Percentiles rank a stretch among this genome's conserved stretches.
Evolutionary conservation across 2,888 invertebrate species (phyloP).

Genomic region (Cephus rjabovi): DNA sequence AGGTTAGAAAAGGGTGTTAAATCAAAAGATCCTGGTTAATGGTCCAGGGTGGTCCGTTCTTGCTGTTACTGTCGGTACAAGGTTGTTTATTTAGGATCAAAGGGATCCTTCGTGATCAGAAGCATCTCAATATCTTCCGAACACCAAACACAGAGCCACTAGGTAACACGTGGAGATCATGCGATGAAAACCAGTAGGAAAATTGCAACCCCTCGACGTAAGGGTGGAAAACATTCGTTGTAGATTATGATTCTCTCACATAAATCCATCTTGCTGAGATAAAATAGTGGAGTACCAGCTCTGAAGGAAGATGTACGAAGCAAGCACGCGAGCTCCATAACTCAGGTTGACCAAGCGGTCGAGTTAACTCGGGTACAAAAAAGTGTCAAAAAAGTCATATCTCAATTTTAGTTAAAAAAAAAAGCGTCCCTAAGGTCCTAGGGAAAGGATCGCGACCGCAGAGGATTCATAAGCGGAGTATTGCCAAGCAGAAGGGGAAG

Average conservation of each 20-base stretch:
- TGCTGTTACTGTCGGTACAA: background rate
- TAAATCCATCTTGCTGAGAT: constrained; percentile 43
- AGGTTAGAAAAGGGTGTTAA: background rate
- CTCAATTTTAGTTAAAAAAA: constrained; percentile 35
- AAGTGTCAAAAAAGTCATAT: constrained; percentile 26
- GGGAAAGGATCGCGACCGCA: constrained; percentile 10
- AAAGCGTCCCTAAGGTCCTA: background rate
- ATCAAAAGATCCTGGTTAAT: background rate
- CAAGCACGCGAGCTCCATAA: constrained; percentile 46
- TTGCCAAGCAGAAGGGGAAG: constrained; percentile 13
- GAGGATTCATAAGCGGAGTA: constrained; percentile 23
- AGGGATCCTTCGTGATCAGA: background rate
- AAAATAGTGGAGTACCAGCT: constrained; percentile 26
- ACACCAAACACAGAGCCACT: background rate
- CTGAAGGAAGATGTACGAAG: background rate
- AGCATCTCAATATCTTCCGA: background rate
- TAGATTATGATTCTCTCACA: constrained; percentile 45
- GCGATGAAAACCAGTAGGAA: background rate
- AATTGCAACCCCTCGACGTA: background rate
- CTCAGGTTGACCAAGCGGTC: constrained; percentile 24
- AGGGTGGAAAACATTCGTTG: constrained; percentile 11
- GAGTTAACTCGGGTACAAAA: background rate
- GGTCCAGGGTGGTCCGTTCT: background rate
- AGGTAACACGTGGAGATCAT: background rate
- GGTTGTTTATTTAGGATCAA: background rate